Base-by-base conservation (phyloP, 2,888 invertebrate genomes). In the Alloscopus bannaensis region DNA sequence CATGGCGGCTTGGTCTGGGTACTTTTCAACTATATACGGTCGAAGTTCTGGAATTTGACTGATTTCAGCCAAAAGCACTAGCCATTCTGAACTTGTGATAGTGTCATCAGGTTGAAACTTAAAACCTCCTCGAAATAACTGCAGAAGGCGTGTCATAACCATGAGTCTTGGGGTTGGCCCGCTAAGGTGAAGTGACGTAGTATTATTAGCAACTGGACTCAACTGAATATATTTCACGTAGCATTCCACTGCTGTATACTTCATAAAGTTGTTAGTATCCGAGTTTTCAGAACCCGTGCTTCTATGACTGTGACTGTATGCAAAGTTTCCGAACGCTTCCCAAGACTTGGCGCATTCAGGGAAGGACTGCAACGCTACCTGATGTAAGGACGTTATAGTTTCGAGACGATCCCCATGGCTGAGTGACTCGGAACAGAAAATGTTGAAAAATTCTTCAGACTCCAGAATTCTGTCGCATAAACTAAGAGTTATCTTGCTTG, bases 41-140 rank as follows among this genome's bases (percentile, higher is more conserved):
- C 84, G 76, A n/a, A 84, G 52, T 36, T 81, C 75, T 22, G 80
- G 75, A n/a, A 82, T 77, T 70, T 80, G 76, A 11, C 75, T 62
- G 13, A 84, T 64, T 71, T 81, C 83, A n/a, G 84, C 84, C 3
- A 85, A 55, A 2, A 85, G 62, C 2, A 75, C 69, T 13, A 85
- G 47, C 84, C 84, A 84, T 4, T 81, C 66, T 8, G 59, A 20
- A 24, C 59, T 76, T 0, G 22, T 70, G 24, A 85, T 76, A 3
- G 75, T 64, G 20, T 80, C 80, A 13, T 82, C 40, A 1, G 71
- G 65, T 3, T 79, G 62, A 28, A 83, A 81, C 8, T 76, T 28
- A 57, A 62, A 78, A 6, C 84, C 83, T 73, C 83, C 72, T 24
- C 75, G 36, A 47, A 72, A 80, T 0, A 82, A 55, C 50, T 68